phyloP scores from a whole-genome alignment of 2,888 invertebrate genomes.

The Spicauda simplicius region DNA sequence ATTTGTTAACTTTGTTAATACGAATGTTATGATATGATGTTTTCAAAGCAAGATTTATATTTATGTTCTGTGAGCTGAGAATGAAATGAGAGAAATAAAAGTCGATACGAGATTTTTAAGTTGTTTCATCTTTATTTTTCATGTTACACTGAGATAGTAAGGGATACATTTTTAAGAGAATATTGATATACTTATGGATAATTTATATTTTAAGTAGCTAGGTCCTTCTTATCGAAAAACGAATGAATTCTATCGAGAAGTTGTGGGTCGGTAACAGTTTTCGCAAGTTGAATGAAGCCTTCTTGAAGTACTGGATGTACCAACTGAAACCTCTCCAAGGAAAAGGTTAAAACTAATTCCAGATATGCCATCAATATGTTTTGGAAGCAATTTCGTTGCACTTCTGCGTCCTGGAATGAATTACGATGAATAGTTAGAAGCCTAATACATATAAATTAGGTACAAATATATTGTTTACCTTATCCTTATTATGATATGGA shows the following conservation, averaged over 20 bases:
- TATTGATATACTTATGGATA: slow-evolving; percentile 62
- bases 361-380: slow-evolving; percentile 94
- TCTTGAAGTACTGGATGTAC: slow-evolving; percentile 73
- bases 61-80: slow-evolving; percentile 49
- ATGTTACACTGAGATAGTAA: slow-evolving; percentile 19
- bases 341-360: slow-evolving; percentile 89
- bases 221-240: slow-evolving; percentile 82
- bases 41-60: slow-evolving; percentile 46
- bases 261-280: slow-evolving; percentile 77
- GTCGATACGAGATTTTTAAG: slow-evolving; percentile 20
- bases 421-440: neutral
- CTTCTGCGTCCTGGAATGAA: slow-evolving; percentile 90
- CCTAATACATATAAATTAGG: no score
- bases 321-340: slow-evolving; percentile 84
- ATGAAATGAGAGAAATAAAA: slow-evolving; percentile 49
- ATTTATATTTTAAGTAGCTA: slow-evolving; percentile 58
- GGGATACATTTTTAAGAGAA: slow-evolving; percentile 11
- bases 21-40: slow-evolving; percentile 56
- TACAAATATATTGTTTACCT: no score
- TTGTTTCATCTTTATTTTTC: slow-evolving; percentile 6
- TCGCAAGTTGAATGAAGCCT: slow-evolving; percentile 75
- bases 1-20: slow-evolving; percentile 66
- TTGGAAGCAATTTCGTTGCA: slow-evolving; percentile 92
- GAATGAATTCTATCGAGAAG: slow-evolving; percentile 80
- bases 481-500: no score